Percentiles rank a stretch among this genome's conserved stretches.
Evolutionary conservation across 2,797 vertebrate species (phyloP).

Genomic region (Gallinago nigripennis): DNA sequence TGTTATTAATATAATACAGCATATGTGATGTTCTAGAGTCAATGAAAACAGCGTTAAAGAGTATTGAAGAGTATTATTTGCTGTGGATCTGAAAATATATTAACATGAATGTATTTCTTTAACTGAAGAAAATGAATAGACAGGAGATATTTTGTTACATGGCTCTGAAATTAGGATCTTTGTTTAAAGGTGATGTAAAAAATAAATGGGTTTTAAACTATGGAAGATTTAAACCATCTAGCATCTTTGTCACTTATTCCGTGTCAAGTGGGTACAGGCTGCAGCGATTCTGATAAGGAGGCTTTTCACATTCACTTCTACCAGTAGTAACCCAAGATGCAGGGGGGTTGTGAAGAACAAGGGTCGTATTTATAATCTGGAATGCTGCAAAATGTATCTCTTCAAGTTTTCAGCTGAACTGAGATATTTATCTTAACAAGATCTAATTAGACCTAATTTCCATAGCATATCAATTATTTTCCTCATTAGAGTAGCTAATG

Average conservation of each 20-base stretch:
- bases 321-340: background rate
- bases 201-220: background rate
- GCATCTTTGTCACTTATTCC: background rate
- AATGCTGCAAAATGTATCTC: constrained; percentile 48
- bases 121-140: background rate
- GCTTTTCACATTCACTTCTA: constrained; percentile 17
- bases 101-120: background rate
- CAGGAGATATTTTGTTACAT: background rate
- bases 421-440: constrained; percentile 68
- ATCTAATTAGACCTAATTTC: constrained; percentile 70
- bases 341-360: background rate
- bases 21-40: background rate
- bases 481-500: constrained; percentile 67
- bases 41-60: background rate
- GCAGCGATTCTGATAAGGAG: background rate
- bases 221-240: background rate
- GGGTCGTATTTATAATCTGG: constrained; percentile 52
- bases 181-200: background rate
- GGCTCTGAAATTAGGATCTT: background rate
- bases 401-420: constrained; percentile 52
- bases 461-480: constrained; percentile 69
- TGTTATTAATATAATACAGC: background rate
- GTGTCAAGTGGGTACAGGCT: background rate
- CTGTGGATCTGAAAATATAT: background rate
- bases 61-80: background rate